Conservation (phyloP, 2,113 vertebrate species). For the Meleagris gallopavo region DNA sequence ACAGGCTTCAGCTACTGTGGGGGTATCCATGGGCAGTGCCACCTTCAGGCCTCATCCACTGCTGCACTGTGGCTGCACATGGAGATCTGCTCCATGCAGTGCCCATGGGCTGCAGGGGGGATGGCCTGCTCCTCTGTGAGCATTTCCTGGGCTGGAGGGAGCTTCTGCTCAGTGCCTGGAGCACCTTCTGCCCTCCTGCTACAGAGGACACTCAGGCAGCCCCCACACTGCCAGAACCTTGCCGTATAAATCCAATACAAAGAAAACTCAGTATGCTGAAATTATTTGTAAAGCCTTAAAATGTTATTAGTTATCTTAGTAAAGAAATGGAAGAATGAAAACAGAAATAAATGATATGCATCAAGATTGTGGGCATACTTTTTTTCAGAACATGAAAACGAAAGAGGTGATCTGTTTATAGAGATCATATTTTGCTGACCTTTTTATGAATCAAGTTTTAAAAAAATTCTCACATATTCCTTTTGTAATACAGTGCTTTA, state of each 20-base stretch:
- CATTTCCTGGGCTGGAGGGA: too few species aligned
- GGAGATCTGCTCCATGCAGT: too few species aligned
- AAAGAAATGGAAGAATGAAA: neutral
- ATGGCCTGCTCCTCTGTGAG: too few species aligned
- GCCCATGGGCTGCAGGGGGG: too few species aligned
- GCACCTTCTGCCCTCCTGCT: too few species aligned
- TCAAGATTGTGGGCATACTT: neutral
- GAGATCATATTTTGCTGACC: neutral
- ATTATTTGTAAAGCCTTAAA: fast-evolving
- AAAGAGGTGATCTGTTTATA: neutral
- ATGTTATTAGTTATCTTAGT: neutral
- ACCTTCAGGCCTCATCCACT: too few species aligned
- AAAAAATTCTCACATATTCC: neutral
- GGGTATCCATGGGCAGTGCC: too few species aligned
- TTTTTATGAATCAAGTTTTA: neutral
- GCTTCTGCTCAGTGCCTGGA: too few species aligned
- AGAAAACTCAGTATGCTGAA: neutral
- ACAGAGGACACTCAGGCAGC: neutral
- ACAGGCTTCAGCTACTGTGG: too few species aligned
- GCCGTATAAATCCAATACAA: neutral
- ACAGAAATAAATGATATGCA: neutral
- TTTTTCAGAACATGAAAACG: neutral
- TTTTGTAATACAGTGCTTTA: neutral
- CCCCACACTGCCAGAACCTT: neutral
- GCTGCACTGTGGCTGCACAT: too few species aligned